Evolutionary conservation across 2,888 invertebrate species (phyloP).

Genomic region (Maniola hyperantus): DNA sequence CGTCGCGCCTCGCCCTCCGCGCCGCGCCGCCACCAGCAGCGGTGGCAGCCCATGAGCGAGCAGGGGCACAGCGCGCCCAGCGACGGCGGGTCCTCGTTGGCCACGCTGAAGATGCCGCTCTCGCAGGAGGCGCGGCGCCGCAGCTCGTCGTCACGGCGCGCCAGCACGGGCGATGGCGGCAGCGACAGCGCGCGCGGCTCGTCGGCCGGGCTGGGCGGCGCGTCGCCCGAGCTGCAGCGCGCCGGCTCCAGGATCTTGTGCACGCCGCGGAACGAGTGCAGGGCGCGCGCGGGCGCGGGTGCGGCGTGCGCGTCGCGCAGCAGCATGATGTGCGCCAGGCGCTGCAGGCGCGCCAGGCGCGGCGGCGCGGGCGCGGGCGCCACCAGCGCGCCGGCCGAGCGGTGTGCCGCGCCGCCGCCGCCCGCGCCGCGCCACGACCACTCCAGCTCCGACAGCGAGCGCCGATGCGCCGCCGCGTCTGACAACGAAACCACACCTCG

Average conservation of each 20-base stretch:
- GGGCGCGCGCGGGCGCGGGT: constrained; percentile 84
- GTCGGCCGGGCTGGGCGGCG: constrained; percentile 41
- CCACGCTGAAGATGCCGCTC: constrained; percentile 94
- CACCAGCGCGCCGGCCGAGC: constrained; percentile 45
- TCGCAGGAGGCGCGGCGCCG: constrained; percentile 92
- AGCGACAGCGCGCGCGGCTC: constrained; percentile 61
- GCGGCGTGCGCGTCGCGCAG: constrained; percentile 92
- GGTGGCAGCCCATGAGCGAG: constrained; percentile 70
- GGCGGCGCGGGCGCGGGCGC: constrained; percentile 52
- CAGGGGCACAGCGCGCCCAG: constrained; percentile 70
- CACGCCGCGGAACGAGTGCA: constrained; percentile 90
- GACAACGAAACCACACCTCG: not conserved
- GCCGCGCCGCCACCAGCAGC: constrained; percentile 69
- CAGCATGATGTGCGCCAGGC: constrained; percentile 93
- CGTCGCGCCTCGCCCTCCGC: constrained; percentile 29
- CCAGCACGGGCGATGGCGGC: constrained; percentile 67
- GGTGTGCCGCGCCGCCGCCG: constrained; percentile 65
- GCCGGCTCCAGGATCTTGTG: constrained; percentile 89
- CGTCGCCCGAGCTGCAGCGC: constrained; percentile 44
- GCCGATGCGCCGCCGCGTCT: constrained; percentile 83
- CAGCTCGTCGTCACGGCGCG: constrained; percentile 47
- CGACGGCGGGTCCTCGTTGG: constrained; percentile 86
- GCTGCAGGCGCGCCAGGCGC: constrained; percentile 80
- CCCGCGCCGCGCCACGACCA: constrained; percentile 78
- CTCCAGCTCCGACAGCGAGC: constrained; percentile 88